These are phyloP conservation scores for Muscidifurax raptorellus DNA, from an alignment of 1,140 invertebrate genomes.

Conservation along the genomic window DNA sequence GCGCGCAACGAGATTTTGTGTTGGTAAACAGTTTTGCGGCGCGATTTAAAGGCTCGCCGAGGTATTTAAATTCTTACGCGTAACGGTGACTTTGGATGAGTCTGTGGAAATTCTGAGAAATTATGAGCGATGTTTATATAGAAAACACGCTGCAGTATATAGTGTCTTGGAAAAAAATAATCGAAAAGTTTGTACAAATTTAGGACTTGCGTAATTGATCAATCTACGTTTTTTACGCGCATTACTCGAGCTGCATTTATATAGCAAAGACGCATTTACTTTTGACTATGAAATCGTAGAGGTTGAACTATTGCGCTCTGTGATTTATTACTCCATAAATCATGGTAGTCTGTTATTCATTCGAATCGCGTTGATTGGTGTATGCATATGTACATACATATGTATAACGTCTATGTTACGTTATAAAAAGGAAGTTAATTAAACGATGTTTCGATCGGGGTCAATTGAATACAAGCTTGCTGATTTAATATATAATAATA, in stretches of 20 bases:
- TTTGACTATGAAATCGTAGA: neutral
- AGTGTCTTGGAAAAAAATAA: too few species aligned
- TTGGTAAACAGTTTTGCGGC: neutral
- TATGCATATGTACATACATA: neutral
- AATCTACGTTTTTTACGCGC: too few species aligned
- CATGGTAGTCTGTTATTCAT: neutral
- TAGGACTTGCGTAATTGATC: too few species aligned
- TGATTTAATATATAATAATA: constrained; percentile 3
- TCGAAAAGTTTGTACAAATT: too few species aligned
- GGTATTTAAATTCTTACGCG: neutral
- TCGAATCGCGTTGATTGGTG: neutral
- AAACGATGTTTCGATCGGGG: neutral
- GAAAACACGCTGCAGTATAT: too few species aligned
- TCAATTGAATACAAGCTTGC: neutral
- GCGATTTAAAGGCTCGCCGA: neutral
- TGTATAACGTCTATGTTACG: too few species aligned
- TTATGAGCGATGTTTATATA: too few species aligned
- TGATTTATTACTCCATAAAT: neutral
- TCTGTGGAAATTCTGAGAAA: too few species aligned
- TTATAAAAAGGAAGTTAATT: too few species aligned
- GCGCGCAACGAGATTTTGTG: neutral
- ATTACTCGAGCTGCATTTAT: too few species aligned
- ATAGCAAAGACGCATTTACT: too few species aligned
- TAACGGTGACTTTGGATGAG: too few species aligned
- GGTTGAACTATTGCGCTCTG: neutral